Conservation (phyloP, 2,888 invertebrate genomes). For the Terebella lapidaria region DNA sequence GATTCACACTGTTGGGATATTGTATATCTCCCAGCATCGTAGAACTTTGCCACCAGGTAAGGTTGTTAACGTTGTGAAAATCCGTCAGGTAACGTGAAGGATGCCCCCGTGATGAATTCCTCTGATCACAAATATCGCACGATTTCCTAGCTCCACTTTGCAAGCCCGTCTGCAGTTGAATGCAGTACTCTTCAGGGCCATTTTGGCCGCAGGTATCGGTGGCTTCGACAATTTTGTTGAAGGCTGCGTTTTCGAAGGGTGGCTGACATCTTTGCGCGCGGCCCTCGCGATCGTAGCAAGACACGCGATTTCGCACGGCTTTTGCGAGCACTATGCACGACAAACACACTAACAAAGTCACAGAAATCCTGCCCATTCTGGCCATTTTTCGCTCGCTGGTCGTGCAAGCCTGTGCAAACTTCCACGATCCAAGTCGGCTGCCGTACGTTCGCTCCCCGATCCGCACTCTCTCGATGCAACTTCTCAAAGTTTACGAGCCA, state of each 20-base stretch:
- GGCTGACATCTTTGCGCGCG: constrained; percentile 79
- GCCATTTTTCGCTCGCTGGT: no score
- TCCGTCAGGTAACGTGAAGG: constrained; percentile 80
- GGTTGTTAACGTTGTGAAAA: constrained; percentile 68
- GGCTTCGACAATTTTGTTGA: constrained; percentile 79
- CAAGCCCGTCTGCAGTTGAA: constrained; percentile 84
- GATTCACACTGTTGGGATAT: constrained; percentile 84
- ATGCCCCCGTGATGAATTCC: constrained; percentile 62
- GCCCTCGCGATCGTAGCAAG: constrained; percentile 49
- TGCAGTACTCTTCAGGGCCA: constrained; percentile 64
- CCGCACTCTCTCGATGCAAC: no score
- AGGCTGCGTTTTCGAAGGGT: constrained; percentile 94
- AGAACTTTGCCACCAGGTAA: constrained; percentile 60
- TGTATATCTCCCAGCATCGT: constrained; percentile 90
- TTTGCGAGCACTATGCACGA: neutral
- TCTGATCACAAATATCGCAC: constrained; percentile 61
- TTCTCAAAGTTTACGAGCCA: no score
- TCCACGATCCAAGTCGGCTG: no score
- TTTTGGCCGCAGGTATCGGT: constrained; percentile 93
- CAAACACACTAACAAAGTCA: no score
- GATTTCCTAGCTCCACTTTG: constrained; percentile 63
- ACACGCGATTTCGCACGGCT: constrained; percentile 7
- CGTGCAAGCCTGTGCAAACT: no score
- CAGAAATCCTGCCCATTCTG: no score
- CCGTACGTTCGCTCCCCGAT: no score